Conservation (phyloP, 2,888 invertebrate species). For the Pheosia gnoma region DNA sequence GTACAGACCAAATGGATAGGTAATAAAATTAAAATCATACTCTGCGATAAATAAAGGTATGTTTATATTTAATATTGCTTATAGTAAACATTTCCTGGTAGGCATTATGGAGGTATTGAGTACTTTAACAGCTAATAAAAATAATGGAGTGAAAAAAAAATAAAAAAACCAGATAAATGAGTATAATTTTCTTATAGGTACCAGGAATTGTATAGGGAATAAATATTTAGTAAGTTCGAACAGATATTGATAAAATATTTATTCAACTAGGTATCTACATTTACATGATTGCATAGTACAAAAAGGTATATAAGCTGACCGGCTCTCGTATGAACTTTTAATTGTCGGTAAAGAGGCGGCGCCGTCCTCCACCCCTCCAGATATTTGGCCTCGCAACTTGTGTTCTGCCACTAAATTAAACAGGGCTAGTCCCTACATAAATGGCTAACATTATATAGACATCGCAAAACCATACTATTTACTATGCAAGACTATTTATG, state of each 20-base stretch:
- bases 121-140: too few relatives aligned
- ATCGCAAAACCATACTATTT: background rate
- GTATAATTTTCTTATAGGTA: too few relatives aligned
- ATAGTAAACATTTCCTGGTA: too few relatives aligned
- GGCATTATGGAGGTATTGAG: too few relatives aligned
- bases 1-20: slow-evolving; percentile 13
- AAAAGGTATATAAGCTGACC: slow-evolving; percentile 39
- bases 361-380: slow-evolving; percentile 22
- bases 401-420: slow-evolving; percentile 54
- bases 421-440: slow-evolving; percentile 5
- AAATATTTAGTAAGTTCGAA: too few relatives aligned
- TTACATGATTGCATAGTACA: background rate
- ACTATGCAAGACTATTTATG: background rate
- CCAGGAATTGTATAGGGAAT: too few relatives aligned
- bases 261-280: too few relatives aligned
- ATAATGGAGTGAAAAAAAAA: too few relatives aligned
- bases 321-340: slow-evolving; percentile 63
- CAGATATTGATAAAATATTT: too few relatives aligned
- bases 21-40: slow-evolving; percentile 17
- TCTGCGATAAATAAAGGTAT: slow-evolving; percentile 4
- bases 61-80: too few relatives aligned
- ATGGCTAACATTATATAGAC: background rate
- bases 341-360: slow-evolving; percentile 59
- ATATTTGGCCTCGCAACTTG: slow-evolving; percentile 37
- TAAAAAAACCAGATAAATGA: too few relatives aligned